Evolutionary conservation across 2,113 vertebrate genomes (phyloP), one percentile per base, ranked within the genome.

Genomic region (Tupaia tana): DNA sequence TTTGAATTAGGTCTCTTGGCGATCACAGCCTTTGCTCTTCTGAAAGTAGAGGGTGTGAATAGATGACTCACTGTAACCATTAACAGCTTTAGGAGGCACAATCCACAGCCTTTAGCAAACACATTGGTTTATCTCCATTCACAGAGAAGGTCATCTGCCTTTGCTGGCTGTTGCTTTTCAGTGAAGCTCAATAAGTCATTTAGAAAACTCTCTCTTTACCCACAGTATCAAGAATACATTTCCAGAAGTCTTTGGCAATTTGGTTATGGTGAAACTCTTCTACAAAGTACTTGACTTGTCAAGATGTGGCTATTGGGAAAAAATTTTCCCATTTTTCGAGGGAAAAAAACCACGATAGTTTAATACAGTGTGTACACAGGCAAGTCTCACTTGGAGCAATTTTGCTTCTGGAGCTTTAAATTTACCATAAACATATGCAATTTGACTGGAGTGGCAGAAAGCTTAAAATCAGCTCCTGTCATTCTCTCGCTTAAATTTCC

Each of bases 381-480:
- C 22, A 81, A 74, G 43, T 92, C 43, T 95, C 18, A 9, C 82
- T 92, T n/a, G 16, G 69, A 94, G 85, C 56, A 90, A 94, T 87
- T 96, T 95, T 97, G 86, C 83, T 75, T 64, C 20, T 12, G 78
- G 84, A 95, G 82, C 69, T 88, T 96, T 84, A 90, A 79, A 89
- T 89, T 92, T 92, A 43, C 70, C 88, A 4, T 92, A 95, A 93
- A 90, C 34, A 77, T 85, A 31, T 89, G 82, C 78, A 86, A 70
- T 90, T 92, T 80, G 58, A 80, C 78, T 73, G 9, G 61, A 92
- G 54, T 95, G 90, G 59, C 85, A 95, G 86, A 90, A 96, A 89
- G 52, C 86, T 90, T 86, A 78, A 96, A 93, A 79, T 95, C 94
- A 83, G 63, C 89, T 91, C 84, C 77, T 84, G 81, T 86, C 84